These are phyloP conservation scores for Strix uralensis DNA, from an alignment of 2,113 vertebrate species.

Conservation along the genomic window DNA sequence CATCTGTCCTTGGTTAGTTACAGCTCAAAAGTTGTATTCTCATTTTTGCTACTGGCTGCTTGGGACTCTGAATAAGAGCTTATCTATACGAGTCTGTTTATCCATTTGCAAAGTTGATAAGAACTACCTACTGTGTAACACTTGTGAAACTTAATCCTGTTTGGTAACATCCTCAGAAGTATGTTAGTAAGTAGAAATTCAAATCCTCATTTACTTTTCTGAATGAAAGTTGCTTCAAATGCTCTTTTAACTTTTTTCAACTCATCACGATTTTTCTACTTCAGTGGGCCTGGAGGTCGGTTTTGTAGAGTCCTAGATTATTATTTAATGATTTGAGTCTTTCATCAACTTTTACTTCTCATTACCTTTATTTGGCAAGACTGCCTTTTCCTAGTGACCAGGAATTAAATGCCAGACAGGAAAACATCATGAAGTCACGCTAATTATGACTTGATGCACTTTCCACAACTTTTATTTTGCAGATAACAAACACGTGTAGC, in stretches of 20 bases:
- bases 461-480: slow-evolving; percentile 32
- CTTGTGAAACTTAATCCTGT: background rate
- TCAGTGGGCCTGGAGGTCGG: background rate
- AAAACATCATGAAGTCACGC: background rate
- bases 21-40: background rate
- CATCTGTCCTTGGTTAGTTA: background rate
- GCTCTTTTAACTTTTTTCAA: background rate
- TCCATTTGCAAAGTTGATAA: background rate
- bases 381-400: slow-evolving; percentile 12
- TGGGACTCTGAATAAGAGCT: background rate
- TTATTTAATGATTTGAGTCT: slow-evolving; percentile 9
- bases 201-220: background rate
- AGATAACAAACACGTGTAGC: background rate
- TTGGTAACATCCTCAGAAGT: background rate
- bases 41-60: background rate
- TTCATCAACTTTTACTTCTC: slow-evolving; percentile 22
- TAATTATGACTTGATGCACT: slow-evolving; percentile 16
- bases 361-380: background rate
- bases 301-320: background rate
- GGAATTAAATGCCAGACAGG: background rate
- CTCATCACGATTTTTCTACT: background rate
- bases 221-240: background rate
- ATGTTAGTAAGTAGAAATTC: background rate
- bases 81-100: background rate
- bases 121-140: background rate